A percentile compares a stretch with the other conserved stretches of the same genome.
phyloP scores from a whole-genome alignment of 2,888 invertebrate species.

The Nebria salina region DNA sequence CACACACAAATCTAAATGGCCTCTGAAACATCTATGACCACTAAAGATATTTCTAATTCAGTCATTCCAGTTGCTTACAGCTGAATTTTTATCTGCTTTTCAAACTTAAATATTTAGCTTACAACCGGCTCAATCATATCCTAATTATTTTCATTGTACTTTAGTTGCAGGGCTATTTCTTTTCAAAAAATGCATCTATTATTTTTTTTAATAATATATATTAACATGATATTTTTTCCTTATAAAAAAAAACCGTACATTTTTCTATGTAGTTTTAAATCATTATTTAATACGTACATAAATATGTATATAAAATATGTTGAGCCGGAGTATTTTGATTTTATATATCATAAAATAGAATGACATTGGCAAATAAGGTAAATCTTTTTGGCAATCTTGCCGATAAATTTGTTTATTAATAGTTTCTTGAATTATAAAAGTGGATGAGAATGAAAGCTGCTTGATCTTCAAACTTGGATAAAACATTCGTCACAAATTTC shows the following conservation, averaged over 20 bases:
- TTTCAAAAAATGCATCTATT: too few relatives aligned
- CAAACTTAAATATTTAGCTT: neutral
- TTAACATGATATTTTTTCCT: too few relatives aligned
- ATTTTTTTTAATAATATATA: too few relatives aligned
- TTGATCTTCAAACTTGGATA: neutral
- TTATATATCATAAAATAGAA: neutral
- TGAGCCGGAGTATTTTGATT: neutral
- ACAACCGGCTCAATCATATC: neutral
- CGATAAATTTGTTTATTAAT: neutral
- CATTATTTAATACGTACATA: too few relatives aligned
- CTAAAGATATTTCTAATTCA: neutral
- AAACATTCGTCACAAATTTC: neutral
- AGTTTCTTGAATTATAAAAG: neutral
- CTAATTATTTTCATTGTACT: neutral
- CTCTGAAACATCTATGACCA: neutral
- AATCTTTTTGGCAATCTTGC: neutral
- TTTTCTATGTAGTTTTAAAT: too few relatives aligned
- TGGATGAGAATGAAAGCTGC: neutral
- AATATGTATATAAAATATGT: neutral
- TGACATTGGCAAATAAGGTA: neutral
- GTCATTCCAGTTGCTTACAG: neutral
- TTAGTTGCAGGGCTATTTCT: too few relatives aligned
- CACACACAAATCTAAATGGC: neutral
- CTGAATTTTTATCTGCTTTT: conserved; percentile 1
- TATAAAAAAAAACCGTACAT: too few relatives aligned